These are phyloP conservation scores for Cyphomyrus plagiostoma DNA, from an alignment of 2,113 vertebrate genomes.

Conservation along the genomic window DNA sequence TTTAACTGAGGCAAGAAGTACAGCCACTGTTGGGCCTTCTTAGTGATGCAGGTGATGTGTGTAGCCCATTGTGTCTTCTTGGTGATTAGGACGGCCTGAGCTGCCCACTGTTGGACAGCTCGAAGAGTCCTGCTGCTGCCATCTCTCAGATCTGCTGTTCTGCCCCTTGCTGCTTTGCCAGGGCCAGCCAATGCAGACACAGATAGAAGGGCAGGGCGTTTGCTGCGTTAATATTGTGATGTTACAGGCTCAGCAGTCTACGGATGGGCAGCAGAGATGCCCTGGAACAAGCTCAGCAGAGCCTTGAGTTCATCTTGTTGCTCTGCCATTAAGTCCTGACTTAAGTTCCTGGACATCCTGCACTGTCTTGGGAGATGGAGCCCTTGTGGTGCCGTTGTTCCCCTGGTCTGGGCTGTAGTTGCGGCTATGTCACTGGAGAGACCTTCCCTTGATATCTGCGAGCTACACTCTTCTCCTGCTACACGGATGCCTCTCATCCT, in stretches of 20 bases:
- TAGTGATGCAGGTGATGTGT: not conserved
- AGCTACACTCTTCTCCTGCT: too few relatives aligned
- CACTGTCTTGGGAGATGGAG: not conserved
- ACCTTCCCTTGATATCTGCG: too few relatives aligned
- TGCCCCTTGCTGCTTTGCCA: not conserved
- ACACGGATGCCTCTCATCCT: too few relatives aligned
- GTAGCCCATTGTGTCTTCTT: not conserved
- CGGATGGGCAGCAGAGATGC: not conserved
- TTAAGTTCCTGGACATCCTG: not conserved
- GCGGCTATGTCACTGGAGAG: too few relatives aligned
- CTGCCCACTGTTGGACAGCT: not conserved
- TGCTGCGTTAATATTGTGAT: not conserved
- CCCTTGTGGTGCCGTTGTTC: too few relatives aligned
- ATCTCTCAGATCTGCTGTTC: not conserved
- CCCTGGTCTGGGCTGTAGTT: too few relatives aligned
- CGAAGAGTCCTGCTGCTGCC: not conserved
- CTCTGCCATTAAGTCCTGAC: not conserved
- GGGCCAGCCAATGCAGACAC: not conserved
- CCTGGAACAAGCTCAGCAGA: not conserved
- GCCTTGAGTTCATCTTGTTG: not conserved
- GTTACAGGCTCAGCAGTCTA: not conserved
- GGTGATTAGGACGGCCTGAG: not conserved
- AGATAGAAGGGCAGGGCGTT: not conserved
- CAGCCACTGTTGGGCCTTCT: too few relatives aligned
- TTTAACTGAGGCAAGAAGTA: too few relatives aligned